These are phyloP conservation scores for Sipha flava DNA, from an alignment of 1,140 invertebrate species.

Conservation along the genomic window DNA sequence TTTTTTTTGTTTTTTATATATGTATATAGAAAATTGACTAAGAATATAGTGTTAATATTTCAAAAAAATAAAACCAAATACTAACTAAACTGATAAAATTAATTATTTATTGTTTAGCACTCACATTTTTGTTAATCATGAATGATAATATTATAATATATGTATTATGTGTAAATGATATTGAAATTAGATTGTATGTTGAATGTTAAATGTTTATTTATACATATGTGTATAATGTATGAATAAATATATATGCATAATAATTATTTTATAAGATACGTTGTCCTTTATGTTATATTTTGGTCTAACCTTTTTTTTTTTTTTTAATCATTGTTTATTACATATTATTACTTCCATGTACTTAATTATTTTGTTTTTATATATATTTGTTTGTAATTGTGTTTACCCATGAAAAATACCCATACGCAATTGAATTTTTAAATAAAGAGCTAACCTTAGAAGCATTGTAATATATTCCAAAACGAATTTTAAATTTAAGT, in stretches of 20 bases:
- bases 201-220: constrained; percentile 11
- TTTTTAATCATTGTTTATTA: neutral
- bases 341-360: neutral
- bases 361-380: constrained; percentile 9
- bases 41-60: neutral
- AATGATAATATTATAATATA: neutral
- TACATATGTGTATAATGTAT: neutral
- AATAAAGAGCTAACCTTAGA: constrained; percentile 6
- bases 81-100: constrained; percentile 9
- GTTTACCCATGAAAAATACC: neutral
- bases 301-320: constrained; percentile 2
- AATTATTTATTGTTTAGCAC: neutral
- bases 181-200: neutral
- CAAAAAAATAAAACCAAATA: neutral
- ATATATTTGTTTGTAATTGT: neutral
- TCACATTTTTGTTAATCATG: neutral
- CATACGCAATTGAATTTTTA: neutral
- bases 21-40: neutral
- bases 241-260: neutral
- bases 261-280: constrained; percentile 4
- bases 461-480: constrained; percentile 25
- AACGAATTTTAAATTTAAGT: too few relatives aligned
- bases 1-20: too few relatives aligned
- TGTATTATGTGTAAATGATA: neutral
- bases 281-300: neutral